Base-by-base conservation (phyloP, 2,888 invertebrate species). In the Parnassius smintheus region DNA sequence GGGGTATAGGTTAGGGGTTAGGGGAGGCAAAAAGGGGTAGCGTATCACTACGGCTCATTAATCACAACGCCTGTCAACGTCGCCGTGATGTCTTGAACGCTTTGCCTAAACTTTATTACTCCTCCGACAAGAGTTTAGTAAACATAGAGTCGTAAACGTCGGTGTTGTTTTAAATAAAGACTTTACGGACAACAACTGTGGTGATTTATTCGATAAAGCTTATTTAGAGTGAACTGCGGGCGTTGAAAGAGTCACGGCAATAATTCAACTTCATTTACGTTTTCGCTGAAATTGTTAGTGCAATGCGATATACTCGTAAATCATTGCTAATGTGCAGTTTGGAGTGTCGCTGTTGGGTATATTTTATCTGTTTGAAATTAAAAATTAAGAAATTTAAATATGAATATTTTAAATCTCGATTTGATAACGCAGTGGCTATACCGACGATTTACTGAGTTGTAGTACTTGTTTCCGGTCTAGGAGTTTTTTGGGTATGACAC, bases 41-140 rank as follows among this genome's bases (percentile, higher is more conserved):
- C 63, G 59, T 64, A 66, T 66, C 72, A 76, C 82, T 80, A 73
- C 75, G 74, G 75, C 75, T 86, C 88, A 82, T 89, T 83, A 85
- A 88, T 89, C 87, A 88, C 77, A 18, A 63, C 67, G 72, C 70
- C 73, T 82, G 87, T 85, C 86, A 78, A 70, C 79, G 72, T 65
- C 64, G 61, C 67, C 67, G 76, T 83, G 81, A 84, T 80, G 77
- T 77, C 76, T 78, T 69, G 72, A 81, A 84, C 80, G 77, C 77
- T 76, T 77, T 69, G 72, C 73, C 76, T 76, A 77, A 79, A 79
- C 75, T 83, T 85, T 83, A 86, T 85, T 81, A 75, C 78, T 75
- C 73, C 74, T 75, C 75, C 72, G 74, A 81, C 82, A 82, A 75
- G 72, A 77, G 76, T 77, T 78, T 75, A 76, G 75, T 75, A 78